Base-by-base conservation (phyloP, 2,888 invertebrate genomes). In the Eristalis arbustorum region DNA sequence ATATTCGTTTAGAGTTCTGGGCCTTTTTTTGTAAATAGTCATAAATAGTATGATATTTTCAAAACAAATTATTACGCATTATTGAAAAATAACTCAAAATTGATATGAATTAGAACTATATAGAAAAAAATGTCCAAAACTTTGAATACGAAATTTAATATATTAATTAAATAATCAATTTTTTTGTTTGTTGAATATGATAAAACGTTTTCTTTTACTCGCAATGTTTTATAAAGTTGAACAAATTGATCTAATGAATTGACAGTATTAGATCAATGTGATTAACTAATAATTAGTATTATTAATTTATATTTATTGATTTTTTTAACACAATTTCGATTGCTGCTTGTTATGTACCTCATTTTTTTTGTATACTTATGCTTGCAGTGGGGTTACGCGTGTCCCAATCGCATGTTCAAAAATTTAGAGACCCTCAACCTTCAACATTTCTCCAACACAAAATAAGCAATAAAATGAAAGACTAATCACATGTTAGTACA, bases 301-400 rank as follows among this genome's bases (percentile, higher is more conserved):
- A 49, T 49, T 2, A 57, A 69, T 81, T 88, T 76, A 63, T 67
- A 57, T 82, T 63, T 49, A 63, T 80, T 82, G 57, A 79, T 63
- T 59, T 84, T 31, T 84, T 59, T 23, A 79, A 88, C 84, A 74
- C 85, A 81, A 84, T 87, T 88, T 88, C 90, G 89, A 90, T 90
- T 84, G 88, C 88, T 90, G 90, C 91, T 89, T 91, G 90, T 90
- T 85, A 90, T 83, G 83, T 84, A 77, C 87, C 83, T 85, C 81
- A 59, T 37, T 85, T 78, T 76, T 81, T 82, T 88, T 75, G 84
- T 88, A 88, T 89, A 89, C 77, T 89, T 89, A 87, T 90, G 96
- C 95, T 96, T 96, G 95, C 96, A 97, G 96, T 96, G 95, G 96
- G 96, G 95, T 96, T 96, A 95, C 96, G 96, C 95, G 96, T 96